These are phyloP conservation scores for Dryococelus australis DNA, from an alignment of 2,888 invertebrate species.

Conservation along the genomic window DNA sequence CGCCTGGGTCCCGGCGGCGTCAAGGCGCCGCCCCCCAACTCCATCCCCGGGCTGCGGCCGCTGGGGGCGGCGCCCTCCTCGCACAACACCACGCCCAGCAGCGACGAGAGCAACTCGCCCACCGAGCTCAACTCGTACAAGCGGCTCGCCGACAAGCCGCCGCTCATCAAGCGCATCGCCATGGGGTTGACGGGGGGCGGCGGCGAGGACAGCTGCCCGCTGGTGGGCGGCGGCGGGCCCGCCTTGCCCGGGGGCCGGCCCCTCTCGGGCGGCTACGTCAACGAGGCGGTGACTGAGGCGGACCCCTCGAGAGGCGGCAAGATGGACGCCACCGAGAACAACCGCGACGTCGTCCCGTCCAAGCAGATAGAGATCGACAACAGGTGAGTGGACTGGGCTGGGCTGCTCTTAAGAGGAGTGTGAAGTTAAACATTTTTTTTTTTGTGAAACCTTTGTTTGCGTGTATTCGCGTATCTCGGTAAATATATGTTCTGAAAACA, in stretches of 20 bases:
- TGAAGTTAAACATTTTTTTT: no score
- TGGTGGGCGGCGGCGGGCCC: slow-evolving; percentile 70
- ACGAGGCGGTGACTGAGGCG: slow-evolving; percentile 77
- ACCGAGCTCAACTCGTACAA: slow-evolving; percentile 87
- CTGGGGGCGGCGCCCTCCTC: slow-evolving; percentile 57
- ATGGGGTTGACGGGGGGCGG: slow-evolving; percentile 70
- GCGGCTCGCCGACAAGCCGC: slow-evolving; percentile 81
- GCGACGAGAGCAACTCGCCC: slow-evolving; percentile 88
- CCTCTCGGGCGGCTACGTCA: slow-evolving; percentile 79
- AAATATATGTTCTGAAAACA: no score
- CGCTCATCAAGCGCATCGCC: slow-evolving; percentile 77
- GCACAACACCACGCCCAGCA: slow-evolving; percentile 64
- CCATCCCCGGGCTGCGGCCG: slow-evolving; percentile 72
- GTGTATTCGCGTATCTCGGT: no score
- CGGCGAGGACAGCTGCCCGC: slow-evolving; percentile 77
- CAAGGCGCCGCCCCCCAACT: slow-evolving; percentile 62
- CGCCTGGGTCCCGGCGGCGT: slow-evolving; percentile 57
- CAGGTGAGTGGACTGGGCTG: slow-evolving; percentile 57
- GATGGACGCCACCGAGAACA: slow-evolving; percentile 54
- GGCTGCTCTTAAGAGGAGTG: no score
- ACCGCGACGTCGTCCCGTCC: slow-evolving; percentile 58
- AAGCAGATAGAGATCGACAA: slow-evolving; percentile 69
- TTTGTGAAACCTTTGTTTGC: no score
- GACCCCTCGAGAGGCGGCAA: slow-evolving; percentile 58
- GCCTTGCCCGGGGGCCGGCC: slow-evolving; percentile 63